Percentiles rank a stretch among this genome's conserved stretches.
Evolutionary conservation across 2,797 vertebrate genomes (phyloP).

Genomic region (Pipistrellus kuhlii): DNA sequence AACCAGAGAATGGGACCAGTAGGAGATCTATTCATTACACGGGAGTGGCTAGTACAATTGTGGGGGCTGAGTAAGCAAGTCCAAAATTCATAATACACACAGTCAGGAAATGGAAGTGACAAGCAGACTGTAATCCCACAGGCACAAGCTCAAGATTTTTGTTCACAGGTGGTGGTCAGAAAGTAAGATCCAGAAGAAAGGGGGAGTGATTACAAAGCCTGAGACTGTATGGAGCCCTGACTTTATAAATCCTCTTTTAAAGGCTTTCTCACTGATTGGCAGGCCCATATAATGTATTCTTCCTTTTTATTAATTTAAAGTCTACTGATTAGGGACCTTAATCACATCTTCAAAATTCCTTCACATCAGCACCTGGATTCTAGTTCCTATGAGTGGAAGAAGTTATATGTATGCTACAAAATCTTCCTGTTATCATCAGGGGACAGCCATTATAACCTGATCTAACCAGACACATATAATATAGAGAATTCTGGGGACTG

Average conservation of each 20-base stretch:
- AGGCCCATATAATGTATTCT: background rate
- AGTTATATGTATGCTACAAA: background rate
- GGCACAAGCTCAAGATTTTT: background rate
- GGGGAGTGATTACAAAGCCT: background rate
- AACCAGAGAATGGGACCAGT: background rate
- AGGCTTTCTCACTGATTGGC: background rate
- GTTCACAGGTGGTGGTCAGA: background rate
- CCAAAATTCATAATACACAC: background rate
- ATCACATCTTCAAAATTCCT: background rate
- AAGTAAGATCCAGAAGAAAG: background rate
- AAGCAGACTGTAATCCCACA: background rate
- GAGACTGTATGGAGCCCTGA: background rate
- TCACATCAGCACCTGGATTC: background rate
- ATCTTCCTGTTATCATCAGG: background rate
- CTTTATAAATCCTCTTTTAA: background rate
- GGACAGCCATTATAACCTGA: background rate
- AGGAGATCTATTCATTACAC: background rate
- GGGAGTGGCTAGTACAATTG: background rate
- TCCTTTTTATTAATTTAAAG: constrained; percentile 25
- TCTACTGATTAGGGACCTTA: background rate
- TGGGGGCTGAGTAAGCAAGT: background rate
- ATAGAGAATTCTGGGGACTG: background rate
- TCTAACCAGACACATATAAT: background rate
- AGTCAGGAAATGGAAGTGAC: background rate
- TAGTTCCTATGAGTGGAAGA: constrained; percentile 14